Conservation (phyloP, 2,888 invertebrate species). For the Lycia hirtaria region DNA sequence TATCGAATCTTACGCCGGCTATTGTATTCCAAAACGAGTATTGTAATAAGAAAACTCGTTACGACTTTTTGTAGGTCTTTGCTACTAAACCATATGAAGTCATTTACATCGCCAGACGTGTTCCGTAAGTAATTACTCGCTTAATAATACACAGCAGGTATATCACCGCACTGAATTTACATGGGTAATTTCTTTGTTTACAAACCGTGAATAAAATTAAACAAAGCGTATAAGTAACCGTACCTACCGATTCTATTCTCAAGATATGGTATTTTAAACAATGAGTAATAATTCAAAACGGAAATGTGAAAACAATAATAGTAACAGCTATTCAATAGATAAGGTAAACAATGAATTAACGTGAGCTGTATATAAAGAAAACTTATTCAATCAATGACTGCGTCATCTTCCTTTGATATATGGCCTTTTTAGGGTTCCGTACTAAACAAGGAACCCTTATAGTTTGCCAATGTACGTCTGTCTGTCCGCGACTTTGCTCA, state of each 20-base stretch:
- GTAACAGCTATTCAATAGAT: slow-evolving; percentile 19
- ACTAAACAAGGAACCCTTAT: no score
- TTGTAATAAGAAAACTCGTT: slow-evolving; percentile 48
- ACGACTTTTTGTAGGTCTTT: slow-evolving; percentile 6
- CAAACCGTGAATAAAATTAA: slow-evolving; percentile 9
- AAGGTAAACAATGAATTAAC: slow-evolving; percentile 17
- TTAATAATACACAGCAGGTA: slow-evolving; percentile 5
- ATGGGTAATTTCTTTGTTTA: slow-evolving; percentile 14
- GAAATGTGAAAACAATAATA: slow-evolving; percentile 23
- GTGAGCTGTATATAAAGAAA: background rate
- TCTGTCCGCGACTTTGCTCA: no score
- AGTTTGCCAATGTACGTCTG: no score
- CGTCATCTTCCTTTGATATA: no score
- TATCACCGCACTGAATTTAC: no score
- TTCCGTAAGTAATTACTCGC: background rate
- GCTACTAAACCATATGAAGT: slow-evolving; percentile 8
- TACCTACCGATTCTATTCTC: slow-evolving; percentile 22
- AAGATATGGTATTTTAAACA: slow-evolving; percentile 16
- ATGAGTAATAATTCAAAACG: slow-evolving; percentile 26
- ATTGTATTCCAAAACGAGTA: slow-evolving; percentile 70
- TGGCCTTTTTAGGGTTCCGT: no score
- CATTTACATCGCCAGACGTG: slow-evolving; percentile 7
- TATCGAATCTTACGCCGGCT: slow-evolving; percentile 53
- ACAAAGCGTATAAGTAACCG: slow-evolving; percentile 5
- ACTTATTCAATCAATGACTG: background rate